Base-by-base conservation (phyloP, 1,140 invertebrate species). In the Pentalonia nigronervosa region DNA sequence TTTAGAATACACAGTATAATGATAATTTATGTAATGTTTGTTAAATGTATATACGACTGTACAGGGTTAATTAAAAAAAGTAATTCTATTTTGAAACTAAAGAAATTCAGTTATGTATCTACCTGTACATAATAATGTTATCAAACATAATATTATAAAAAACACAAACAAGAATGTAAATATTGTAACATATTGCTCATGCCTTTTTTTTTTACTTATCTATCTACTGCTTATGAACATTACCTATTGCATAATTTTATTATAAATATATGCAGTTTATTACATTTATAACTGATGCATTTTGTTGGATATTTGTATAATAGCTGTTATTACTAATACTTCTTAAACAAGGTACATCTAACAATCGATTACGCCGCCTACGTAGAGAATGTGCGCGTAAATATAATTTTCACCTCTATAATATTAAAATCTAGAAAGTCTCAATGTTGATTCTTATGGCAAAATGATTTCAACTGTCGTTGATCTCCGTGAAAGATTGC, bases 341-440 rank as follows among this genome's bases (percentile, higher is more conserved):
- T n/a, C 45, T 86, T n/a, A 34, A 88, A 88, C 14, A 88, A 30
- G 7, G 30, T 48, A 7, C 60, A 30, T n/a, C 60, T n/a, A 4
- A 76, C 48, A 89, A 36, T 89, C n/a, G 30, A 89, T 89, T 53
- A 36, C n/a, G 48, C 23, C 20, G n/a, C 36, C 17, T 89, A 53
- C n/a, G 6, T 53, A 53, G 87, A 89, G 87, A 89, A 45, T 86
- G 88, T 47, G n/a, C 21, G 21, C 34, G 11, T 53, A 53, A 48
- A 36, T 53, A 89, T 56, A 89, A 56, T 56, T 89, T 89, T 89
- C 34, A 67, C 56, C 53, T 45, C 11, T 30, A n/a, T 67, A 45
- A 56, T 90, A 90, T 90, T 11, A 90, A 36, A 90, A 60, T 14
- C 53, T 56, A 67, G 89, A 90, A 90, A 90, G 89, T 90, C 36